phyloP scores from a whole-genome alignment of 2,113 vertebrate genomes.

The Chionomys nivalis region DNA sequence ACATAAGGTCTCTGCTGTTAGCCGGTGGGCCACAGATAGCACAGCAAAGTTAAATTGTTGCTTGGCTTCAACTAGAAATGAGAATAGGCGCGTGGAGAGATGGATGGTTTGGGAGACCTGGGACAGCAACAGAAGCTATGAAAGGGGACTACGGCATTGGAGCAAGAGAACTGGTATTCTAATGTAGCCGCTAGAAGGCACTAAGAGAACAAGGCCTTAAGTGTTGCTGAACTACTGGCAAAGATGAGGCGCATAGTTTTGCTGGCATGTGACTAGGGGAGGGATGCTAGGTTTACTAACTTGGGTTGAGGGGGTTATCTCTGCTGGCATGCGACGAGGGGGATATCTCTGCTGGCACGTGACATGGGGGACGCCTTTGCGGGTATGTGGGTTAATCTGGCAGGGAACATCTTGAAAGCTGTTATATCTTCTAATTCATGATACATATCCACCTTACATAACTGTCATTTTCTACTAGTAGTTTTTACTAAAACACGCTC shows the following conservation, averaged over 20 bases:
- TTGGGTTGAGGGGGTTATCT: accelerated
- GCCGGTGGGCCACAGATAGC: neutral
- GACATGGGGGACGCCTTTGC: neutral
- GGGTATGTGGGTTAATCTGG: no score
- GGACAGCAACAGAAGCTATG: neutral
- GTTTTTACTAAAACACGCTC: neutral
- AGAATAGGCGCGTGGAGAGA: neutral
- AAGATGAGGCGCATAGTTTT: accelerated
- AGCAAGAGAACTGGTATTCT: neutral
- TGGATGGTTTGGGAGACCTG: neutral
- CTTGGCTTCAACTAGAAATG: neutral
- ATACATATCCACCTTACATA: neutral
- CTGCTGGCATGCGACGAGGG: neutral
- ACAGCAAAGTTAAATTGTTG: neutral
- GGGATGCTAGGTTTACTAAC: no score
- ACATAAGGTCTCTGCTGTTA: neutral
- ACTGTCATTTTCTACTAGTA: neutral
- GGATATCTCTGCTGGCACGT: no score
- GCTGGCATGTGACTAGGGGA: no score
- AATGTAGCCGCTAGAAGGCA: neutral
- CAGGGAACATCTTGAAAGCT: neutral
- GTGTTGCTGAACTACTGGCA: neutral
- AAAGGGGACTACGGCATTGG: neutral
- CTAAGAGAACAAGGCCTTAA: neutral
- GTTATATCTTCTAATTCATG: neutral